These are phyloP conservation scores for Notothenia coriiceps DNA, from an alignment of 2,113 vertebrate genomes.

Conservation along the genomic window DNA sequence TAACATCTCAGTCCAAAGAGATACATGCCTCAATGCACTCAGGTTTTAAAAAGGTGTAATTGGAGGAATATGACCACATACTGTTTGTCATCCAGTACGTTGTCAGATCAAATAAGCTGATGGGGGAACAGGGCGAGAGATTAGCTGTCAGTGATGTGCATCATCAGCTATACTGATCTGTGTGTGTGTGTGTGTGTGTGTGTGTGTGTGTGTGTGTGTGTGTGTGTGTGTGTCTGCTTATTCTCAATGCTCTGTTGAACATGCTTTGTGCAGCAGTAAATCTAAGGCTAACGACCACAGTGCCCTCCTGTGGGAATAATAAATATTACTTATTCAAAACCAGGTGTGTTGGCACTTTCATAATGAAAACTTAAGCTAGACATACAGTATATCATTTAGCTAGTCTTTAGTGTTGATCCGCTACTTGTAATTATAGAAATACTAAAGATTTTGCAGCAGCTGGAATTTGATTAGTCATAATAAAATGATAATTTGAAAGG, in stretches of 20 bases:
- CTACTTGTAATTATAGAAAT: background rate
- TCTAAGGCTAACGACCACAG: constrained; percentile 39
- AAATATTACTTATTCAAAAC: constrained; percentile 30
- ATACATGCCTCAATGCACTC: background rate
- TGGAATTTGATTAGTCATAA: background rate
- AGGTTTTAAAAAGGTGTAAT: background rate
- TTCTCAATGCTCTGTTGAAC: constrained; percentile 41
- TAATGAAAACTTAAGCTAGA: constrained; percentile 27
- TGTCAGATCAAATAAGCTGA: constrained; percentile 37
- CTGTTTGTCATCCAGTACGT: constrained; percentile 37
- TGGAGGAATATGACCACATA: constrained; percentile 14
- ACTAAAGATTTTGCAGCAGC: background rate
- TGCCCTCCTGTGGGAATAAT: constrained; percentile 68
- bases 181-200: no score
- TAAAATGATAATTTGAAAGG: background rate
- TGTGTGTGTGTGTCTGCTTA: background rate
- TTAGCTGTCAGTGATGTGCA: constrained; percentile 56
- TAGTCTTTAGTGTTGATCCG: constrained; percentile 9
- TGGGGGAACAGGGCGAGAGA: constrained; percentile 22
- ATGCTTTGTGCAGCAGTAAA: constrained; percentile 14
- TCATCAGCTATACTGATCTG: constrained; percentile 42
- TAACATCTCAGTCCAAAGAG: background rate
- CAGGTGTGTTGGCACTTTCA: background rate
- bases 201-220: no score
- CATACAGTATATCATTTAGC: constrained; percentile 3